Evolutionary conservation across 2,888 invertebrate species (phyloP), one percentile per base, ranked within the genome.

Genomic region (Acrobasis repandana): DNA sequence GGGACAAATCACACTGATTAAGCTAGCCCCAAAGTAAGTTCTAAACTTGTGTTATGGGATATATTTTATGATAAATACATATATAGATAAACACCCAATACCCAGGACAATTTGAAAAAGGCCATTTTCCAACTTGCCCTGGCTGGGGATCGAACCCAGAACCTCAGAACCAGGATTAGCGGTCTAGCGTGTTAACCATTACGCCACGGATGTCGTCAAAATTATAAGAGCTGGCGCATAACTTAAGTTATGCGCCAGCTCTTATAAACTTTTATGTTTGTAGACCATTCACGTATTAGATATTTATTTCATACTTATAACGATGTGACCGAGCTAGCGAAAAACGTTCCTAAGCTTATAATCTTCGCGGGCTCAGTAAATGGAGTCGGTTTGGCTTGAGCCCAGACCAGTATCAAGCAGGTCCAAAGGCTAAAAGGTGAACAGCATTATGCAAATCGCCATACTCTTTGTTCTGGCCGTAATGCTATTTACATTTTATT

Each of bases 381-480:
- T 84, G 77, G 80, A 83, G 75, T 84, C 75, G 85, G 87, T 77
- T 90, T 90, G 90, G 90, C 90, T 85, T 80, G 67, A 76, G 76
- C 86, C 90, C 88, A 89, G 85, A 67, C 75, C 79, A 64, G 76
- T 70, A 74, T 73, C 76, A 74, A 74, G 72, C 76, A 70, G 76
- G 79, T 79, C 82, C 81, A 75, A 82, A 80, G 84, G 81, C 82
- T 82, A 83, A 90, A 90, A 90, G 90, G 90, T 89, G 87, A 83
- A 86, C 83, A 83, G 82, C 77, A 88, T 90, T 91, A 91, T 91
- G 91, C 83, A 91, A 90, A 91, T 90, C 77, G 82, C 77, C 79
- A 74, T 81, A 86, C 85, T 88, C 90, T 89, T 91, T 90, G 89
- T 90, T 88, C 82, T 81, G 78, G 76, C 80, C 75, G 78, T 84